Evolutionary conservation across 2,113 vertebrate genomes (phyloP), one percentile per base, ranked within the genome.

Genomic region (Rhynchopsitta pachyrhyncha): DNA sequence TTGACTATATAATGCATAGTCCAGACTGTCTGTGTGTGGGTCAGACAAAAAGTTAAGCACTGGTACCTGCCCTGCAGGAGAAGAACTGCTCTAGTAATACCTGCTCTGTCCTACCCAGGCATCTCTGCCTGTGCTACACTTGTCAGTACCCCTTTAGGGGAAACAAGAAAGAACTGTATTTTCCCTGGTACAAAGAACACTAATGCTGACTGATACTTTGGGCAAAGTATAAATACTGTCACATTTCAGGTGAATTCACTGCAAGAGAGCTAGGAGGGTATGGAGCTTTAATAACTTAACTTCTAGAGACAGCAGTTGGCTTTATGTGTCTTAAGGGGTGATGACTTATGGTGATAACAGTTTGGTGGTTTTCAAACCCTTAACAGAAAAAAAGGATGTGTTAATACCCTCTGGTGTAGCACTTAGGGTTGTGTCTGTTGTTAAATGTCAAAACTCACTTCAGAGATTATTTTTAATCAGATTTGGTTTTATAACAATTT

Each of bases 321-420:
- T 92, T 97, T 97, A 86, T 33, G 35, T 55, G 57, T 90, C 95
- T 95, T 87, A 92, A 86, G 90, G 95, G 77, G 82, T n/a, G 66
- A 44, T 53, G 82, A 22, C 86, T 90, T 86, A 59, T 39, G 28
- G 37, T 59, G 55, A 47, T 27, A 67, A 76, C 42, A 92, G 77
- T 55, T 86, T 64, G 75, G 39, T 64, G 47, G 75, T 79, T 90
- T 93, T 91, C 41, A 92, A 90, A 52, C 37, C 9, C 22, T 63
- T 28, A 60, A 50, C 4, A 75, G 37, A 31, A 75, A 86, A 55
- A 52, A 53, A 53, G 6, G 46, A 14, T 22, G 23, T 42, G 29
- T 24, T 62, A 41, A 29, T 62, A 39, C 22, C 18, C 4, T 13
- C 3, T n/a, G n/a, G 27, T 10, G 6, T 17, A 76, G 44, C 57